Percentiles rank a stretch among this genome's conserved stretches.
Evolutionary conservation across 2,888 invertebrate genomes (phyloP).

Genomic region (Heteropelma amictum): DNA sequence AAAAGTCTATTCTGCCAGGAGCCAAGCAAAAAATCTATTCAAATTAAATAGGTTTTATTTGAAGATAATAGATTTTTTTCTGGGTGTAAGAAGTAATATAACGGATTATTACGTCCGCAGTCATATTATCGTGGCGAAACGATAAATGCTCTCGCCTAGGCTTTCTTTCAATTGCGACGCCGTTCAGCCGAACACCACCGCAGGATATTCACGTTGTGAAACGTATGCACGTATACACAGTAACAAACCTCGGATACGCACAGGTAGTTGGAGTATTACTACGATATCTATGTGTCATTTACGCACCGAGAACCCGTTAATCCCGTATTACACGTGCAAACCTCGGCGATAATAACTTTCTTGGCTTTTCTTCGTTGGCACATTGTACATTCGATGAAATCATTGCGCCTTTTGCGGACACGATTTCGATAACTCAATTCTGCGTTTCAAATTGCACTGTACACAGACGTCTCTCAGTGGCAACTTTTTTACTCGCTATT

Average conservation of each 20-base stretch:
- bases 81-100: slow-evolving; percentile 70
- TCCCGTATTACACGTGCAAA: slow-evolving; percentile 59
- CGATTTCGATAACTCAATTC: slow-evolving; percentile 56
- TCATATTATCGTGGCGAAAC: slow-evolving; percentile 35
- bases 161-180: slow-evolving; percentile 48
- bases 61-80: too few species aligned
- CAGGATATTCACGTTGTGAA: slow-evolving; percentile 11
- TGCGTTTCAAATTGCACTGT: not conserved
- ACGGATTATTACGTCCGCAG: slow-evolving; percentile 57
- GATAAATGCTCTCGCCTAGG: slow-evolving; percentile 37
- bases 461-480: slow-evolving; percentile 13
- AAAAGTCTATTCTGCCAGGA: too few species aligned
- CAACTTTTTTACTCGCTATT: not conserved
- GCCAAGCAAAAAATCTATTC: too few species aligned
- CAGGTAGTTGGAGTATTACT: slow-evolving; percentile 39
- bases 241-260: slow-evolving; percentile 29
- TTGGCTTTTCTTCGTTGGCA: slow-evolving; percentile 53
- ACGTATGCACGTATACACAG: not conserved
- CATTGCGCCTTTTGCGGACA: slow-evolving; percentile 36
- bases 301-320: slow-evolving; percentile 52
- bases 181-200: not conserved
- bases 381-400: slow-evolving; percentile 27
- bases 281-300: too few species aligned
- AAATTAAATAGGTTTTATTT: too few species aligned
- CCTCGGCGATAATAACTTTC: slow-evolving; percentile 57